phyloP scores from a whole-genome alignment of 1,140 invertebrate species.

The Lepidurus apus region DNA sequence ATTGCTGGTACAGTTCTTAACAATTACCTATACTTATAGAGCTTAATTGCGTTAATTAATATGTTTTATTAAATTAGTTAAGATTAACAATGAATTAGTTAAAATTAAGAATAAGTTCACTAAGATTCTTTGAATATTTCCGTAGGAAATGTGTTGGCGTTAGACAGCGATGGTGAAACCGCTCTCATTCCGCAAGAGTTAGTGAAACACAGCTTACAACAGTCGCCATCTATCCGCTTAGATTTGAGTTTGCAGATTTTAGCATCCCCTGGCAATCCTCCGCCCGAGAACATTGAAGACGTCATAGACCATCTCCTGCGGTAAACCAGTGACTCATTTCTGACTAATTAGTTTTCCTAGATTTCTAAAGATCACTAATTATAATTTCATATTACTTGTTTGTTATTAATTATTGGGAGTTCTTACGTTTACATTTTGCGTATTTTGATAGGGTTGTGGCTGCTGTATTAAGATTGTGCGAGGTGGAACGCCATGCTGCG shows the following conservation, averaged over 20 bases:
- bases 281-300: slow-evolving; percentile 34
- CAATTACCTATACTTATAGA: slow-evolving; percentile 1
- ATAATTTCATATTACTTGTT: neutral
- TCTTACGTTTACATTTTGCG: neutral
- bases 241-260: slow-evolving; percentile 56
- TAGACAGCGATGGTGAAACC: slow-evolving; percentile 67
- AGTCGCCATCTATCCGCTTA: slow-evolving; percentile 52
- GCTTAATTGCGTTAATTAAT: too few relatives aligned
- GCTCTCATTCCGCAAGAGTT: slow-evolving; percentile 70
- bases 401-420: neutral
- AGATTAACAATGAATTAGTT: neutral
- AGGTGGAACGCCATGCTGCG: slow-evolving; percentile 60
- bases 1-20: slow-evolving; percentile 55
- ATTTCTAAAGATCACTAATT: neutral
- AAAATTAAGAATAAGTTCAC: neutral
- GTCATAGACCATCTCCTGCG: slow-evolving; percentile 31
- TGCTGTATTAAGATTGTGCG: slow-evolving; percentile 60
- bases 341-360: too few relatives aligned
- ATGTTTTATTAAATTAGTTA: too few relatives aligned
- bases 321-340: neutral
- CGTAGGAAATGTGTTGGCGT: slow-evolving; percentile 57
- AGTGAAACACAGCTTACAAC: slow-evolving; percentile 60
- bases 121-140: neutral
- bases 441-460: slow-evolving; percentile 57
- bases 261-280: slow-evolving; percentile 45